phyloP scores from a whole-genome alignment of 2,888 invertebrate genomes.

The Nephrotoma flavescens region DNA sequence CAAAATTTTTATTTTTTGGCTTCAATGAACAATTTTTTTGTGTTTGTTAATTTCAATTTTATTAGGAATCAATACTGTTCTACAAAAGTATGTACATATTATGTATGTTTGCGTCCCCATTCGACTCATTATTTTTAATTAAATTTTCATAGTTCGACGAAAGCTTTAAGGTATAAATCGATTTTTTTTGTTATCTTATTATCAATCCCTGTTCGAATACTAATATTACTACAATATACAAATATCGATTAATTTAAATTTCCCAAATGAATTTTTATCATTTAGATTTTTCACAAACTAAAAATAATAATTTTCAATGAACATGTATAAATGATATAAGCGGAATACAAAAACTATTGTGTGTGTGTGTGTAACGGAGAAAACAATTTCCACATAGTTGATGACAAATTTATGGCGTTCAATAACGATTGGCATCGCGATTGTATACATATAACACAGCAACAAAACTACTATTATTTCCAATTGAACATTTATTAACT shows the following conservation, averaged over 20 bases:
- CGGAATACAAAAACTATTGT: too few relatives aligned
- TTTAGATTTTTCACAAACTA: neutral
- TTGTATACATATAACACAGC: too few relatives aligned
- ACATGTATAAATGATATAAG: too few relatives aligned
- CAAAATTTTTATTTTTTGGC: neutral
- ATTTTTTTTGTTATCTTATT: neutral
- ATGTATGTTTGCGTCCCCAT: too few relatives aligned
- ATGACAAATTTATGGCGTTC: neutral
- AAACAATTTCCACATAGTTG: neutral
- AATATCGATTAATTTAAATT: neutral
- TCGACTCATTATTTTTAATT: neutral
- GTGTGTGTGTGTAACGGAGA: too few relatives aligned
- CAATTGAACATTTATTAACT: too few relatives aligned
- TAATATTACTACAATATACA: neutral
- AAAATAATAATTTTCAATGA: too few relatives aligned
- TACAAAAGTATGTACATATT: too few relatives aligned
- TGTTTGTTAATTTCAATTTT: neutral
- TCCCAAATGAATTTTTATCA: neutral
- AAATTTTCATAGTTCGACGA: neutral
- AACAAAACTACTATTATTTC: neutral
- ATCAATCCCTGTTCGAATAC: neutral
- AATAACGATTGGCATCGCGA: neutral
- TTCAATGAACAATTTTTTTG: neutral
- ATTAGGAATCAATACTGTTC: neutral
- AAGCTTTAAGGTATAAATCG: neutral